Evolutionary conservation across 2,888 invertebrate genomes (phyloP).

Genomic region (Blomia tropicalis): DNA sequence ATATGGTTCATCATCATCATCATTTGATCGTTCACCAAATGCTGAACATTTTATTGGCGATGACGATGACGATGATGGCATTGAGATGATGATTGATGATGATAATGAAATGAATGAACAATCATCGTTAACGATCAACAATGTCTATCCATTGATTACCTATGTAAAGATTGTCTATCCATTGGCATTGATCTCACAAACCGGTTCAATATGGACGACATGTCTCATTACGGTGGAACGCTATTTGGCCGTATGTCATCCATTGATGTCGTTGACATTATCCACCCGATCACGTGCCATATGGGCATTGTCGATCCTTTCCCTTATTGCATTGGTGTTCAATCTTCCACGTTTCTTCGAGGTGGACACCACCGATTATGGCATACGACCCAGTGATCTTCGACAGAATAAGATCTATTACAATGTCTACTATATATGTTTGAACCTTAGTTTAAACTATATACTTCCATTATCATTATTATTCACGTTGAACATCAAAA

Average conservation of each 20-base stretch:
- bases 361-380: slow-evolving; percentile 32
- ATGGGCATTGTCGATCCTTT: slow-evolving; percentile 64
- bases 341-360: slow-evolving; percentile 54
- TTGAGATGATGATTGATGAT: neutral
- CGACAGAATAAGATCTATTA: slow-evolving; percentile 55
- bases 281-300: slow-evolving; percentile 76
- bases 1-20: neutral
- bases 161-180: slow-evolving; percentile 53
- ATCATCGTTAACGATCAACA: slow-evolving; percentile 56
- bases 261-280: slow-evolving; percentile 66
- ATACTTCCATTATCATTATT: slow-evolving; percentile 74
- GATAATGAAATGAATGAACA: neutral
- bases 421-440: slow-evolving; percentile 74
- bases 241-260: slow-evolving; percentile 62
- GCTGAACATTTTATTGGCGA: neutral
- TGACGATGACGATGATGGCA: neutral
- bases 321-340: slow-evolving; percentile 62
- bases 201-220: slow-evolving; percentile 76
- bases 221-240: slow-evolving; percentile 57
- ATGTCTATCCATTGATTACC: slow-evolving; percentile 26
- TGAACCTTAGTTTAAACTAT: slow-evolving; percentile 84
- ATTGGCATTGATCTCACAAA: slow-evolving; percentile 60
- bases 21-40: neutral
- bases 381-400: slow-evolving; percentile 45
- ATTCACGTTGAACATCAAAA: slow-evolving; percentile 73